Evolutionary conservation across 2,888 invertebrate species (phyloP).

Genomic region (Philaethria dido): DNA sequence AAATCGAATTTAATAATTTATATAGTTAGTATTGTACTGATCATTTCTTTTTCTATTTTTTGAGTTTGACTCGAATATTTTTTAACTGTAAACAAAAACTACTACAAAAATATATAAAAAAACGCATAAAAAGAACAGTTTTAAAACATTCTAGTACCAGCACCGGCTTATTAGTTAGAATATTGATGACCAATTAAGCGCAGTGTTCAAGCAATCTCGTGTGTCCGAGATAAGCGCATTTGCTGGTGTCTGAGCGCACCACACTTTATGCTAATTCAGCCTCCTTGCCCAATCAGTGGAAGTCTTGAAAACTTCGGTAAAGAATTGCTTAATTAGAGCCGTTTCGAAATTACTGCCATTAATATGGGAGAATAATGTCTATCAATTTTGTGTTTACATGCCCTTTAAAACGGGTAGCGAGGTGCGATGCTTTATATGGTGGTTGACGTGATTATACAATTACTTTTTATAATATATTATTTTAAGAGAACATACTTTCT

Average conservation of each 20-base stretch:
- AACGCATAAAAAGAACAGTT: background rate
- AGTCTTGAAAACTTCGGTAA: slow-evolving; percentile 36
- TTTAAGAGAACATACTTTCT: too few species aligned
- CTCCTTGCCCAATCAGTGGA: slow-evolving; percentile 45
- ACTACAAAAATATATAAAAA: background rate
- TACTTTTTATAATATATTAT: too few species aligned
- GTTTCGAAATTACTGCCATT: slow-evolving; percentile 32
- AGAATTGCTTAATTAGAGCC: slow-evolving; percentile 43
- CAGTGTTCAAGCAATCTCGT: slow-evolving; percentile 73
- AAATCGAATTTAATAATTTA: too few species aligned
- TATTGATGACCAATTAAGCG: slow-evolving; percentile 82
- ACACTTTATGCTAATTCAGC: slow-evolving; percentile 70
- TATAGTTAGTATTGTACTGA: too few species aligned
- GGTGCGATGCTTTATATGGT: background rate
- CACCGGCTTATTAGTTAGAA: slow-evolving; percentile 52
- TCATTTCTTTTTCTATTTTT: too few species aligned
- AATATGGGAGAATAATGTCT: slow-evolving; percentile 25
- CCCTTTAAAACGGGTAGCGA: background rate
- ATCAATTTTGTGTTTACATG: slow-evolving; percentile 17
- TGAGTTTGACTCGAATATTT: too few species aligned
- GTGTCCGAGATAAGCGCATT: slow-evolving; percentile 70
- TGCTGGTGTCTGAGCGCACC: slow-evolving; percentile 66
- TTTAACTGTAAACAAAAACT: background rate
- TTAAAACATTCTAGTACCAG: slow-evolving; percentile 30
- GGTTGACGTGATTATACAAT: too few species aligned